Base-by-base conservation (phyloP, 2,113 vertebrate species). In the Rallus limicola region DNA sequence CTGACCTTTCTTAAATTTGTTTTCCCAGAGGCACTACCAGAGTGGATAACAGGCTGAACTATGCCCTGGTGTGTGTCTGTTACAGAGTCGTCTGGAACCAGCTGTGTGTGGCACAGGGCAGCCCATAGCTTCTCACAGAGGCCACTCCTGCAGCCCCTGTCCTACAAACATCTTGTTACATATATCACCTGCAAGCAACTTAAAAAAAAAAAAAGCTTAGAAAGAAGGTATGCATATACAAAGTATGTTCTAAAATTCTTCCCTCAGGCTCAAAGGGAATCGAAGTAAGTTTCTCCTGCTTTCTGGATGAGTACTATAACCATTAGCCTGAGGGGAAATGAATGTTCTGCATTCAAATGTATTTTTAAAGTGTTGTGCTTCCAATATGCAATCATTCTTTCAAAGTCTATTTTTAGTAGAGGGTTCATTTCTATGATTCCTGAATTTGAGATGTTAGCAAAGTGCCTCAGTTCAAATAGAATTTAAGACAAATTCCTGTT, bases 11-110 rank as follows among this genome's bases (percentile, higher is more conserved):
- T 48, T 42, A 28, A 65, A n/a, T 44, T 10, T 9, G 13, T 38
- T 72, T 85, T 55, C 25, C 50, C 26, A 70, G 21, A 53, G 42
- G 14, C 3, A 59, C 5, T 11, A 23, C 24, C 16, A 26, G 33
- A 0, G 1, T 18, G 12, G 31, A 23, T 63, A 28, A 58, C 0
- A 1, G 56, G 13, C 33, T 83, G 26, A 62, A 31, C 46, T 33
- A 10, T 36, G 28, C 31, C 58, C 58, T 11, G 36, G 6, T 24
- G 7, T 12, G 7, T 29, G 44, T 34, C 44, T 40, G 13, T 5
- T 25, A 40, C 0, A 0, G 38, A 65, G 15, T 6, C 6, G 8
- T 15, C 26, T 64, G 36, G 64, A 70, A 63, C 18, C 0, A 0
- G 13, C 17, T 28, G 21, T 16, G 17, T 33, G 33, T 1, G 1